Evolutionary conservation across 2,797 vertebrate species (phyloP).

Genomic region (Microctenopoma stevenorrisi): DNA sequence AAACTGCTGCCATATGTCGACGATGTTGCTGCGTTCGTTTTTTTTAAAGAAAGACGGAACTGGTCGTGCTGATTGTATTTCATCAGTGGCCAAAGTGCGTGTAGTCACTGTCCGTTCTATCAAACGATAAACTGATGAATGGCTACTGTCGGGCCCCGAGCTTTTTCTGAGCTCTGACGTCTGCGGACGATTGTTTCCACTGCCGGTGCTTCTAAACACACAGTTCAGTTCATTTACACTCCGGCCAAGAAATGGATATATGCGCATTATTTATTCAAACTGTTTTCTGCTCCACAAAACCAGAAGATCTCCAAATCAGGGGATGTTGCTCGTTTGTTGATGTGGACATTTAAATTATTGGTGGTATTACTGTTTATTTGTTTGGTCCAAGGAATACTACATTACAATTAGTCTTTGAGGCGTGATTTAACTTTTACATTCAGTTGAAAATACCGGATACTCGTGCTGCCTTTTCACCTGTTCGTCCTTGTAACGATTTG

Average conservation of each 20-base stretch:
- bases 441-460: neutral
- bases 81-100: neutral
- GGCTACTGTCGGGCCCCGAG: neutral
- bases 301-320: neutral
- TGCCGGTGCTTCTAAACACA: neutral
- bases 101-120: neutral
- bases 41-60: neutral
- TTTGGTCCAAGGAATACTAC: no score
- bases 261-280: neutral
- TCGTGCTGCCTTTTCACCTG: neutral
- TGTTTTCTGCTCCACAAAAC: neutral
- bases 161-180: neutral
- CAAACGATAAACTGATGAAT: neutral
- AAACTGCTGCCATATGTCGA: neutral
- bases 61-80: neutral
- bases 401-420: no score
- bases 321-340: neutral
- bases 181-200: no score
- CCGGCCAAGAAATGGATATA: neutral
- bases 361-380: no score
- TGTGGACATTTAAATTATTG: neutral
- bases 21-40: neutral
- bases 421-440: neutral
- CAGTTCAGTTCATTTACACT: neutral
- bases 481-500: neutral